Evolutionary conservation across 2,888 invertebrate genomes (phyloP), one percentile per base, ranked within the genome.

Genomic region (Perithous albicinctus): DNA sequence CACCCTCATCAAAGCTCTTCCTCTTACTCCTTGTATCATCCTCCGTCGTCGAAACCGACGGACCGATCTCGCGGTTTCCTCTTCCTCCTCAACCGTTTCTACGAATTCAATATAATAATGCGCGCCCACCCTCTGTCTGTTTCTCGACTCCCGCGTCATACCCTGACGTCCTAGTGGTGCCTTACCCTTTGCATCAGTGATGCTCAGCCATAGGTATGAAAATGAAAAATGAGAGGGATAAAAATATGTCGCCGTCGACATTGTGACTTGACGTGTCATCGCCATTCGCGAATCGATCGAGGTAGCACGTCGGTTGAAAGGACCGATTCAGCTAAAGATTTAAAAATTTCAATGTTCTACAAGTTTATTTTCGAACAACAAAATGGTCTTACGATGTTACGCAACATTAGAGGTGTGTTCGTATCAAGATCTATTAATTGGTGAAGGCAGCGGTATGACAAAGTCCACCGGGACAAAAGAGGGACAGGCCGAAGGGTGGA

Each of bases 51-150:
- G 43, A 80, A 79, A 74, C 67, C 79, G 51, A 43, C 56, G 43
- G 56, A 32, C 78, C 46, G 74, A 79, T 79, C 74, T 46, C 56
- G 46, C 54, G n/a, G 41, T 18, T 69, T 63, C 82, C 85, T 86
- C 84, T 83, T 66, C 56, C 69, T 64, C 86, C 86, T 85, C 86
- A 85, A 85, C 87, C 86, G 84, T 90, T 89, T 90, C 87, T 86
- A 85, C 85, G 89, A 86, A 88, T 90, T 90, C 90, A 86, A 89
- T 90, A 89, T 88, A 90, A 90, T 90, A 90, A 89, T 88, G 85
- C 84, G 54, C 80, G 73, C 73, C 81, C 59, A 43, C 23, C 51
- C 46, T 35, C 32, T 7, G 10, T 32, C 32, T 15, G 29, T 69
- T 43, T 46, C 18, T 54, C 59, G 48, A 64, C 38, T 48, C 46